Base-by-base conservation (phyloP, 2,888 invertebrate species). In the Iselma pallidipennis region DNA sequence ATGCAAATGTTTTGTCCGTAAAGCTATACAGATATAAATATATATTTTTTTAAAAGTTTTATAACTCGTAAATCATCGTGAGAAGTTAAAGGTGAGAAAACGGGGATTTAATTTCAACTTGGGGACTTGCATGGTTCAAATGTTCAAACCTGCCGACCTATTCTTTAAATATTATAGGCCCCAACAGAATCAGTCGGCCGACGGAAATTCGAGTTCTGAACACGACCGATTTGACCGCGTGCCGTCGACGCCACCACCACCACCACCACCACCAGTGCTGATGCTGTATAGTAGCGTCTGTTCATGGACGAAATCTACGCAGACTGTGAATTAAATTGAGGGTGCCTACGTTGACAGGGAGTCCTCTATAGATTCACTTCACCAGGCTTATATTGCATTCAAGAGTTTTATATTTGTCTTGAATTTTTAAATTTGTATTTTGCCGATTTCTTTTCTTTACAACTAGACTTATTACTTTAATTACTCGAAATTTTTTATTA, bases 21-120 rank as follows among this genome's bases (percentile, higher is more conserved):
- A 1, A 7, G 16, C 37, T 2, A 37, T 37, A 21, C 42, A 10
- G 4, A 42, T 42, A 19, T 42, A 58, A 62, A 58, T 65, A 67
- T 69, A 75, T 74, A 76, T 76, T 76, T 76, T 76, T 76, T 71
- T 70, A 26, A 73, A 74, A 78, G 72, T 74, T 77, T 66, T 67
- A 31, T 10, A 60, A 71, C 68, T 70, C 73, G 71, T 78, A 77
- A 78, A 77, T 78, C 77, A 78, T 77, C 74, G 75, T 76, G 76
- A 69, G 75, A 76, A 77, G 76, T 77, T 74, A 75, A 69, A 70
- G 68, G 76, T 75, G 76, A 75, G 72, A 72, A 72, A 19, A 10
- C 9, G 69, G 70, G 73, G 76, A 76, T 78, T 78, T 77, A 77
- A 78, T 77, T 77, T 76, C 75, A 74, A 77, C 19, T 42, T 21